These are phyloP conservation scores for Neoascia interrupta DNA, from an alignment of 2,888 invertebrate species.

Conservation along the genomic window DNA sequence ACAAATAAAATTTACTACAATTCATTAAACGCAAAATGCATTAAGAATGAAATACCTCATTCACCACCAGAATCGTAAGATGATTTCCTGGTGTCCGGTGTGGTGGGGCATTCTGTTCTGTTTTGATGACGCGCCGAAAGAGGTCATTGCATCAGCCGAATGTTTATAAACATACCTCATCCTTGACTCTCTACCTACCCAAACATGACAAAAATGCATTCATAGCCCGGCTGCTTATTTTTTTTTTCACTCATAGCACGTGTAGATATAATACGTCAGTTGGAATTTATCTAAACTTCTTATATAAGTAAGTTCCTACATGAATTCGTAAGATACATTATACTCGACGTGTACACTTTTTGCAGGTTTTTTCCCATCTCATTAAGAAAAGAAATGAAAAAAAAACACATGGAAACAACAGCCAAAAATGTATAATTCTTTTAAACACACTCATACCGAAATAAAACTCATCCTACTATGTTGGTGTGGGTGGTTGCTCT, in stretches of 20 bases:
- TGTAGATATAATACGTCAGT: no score
- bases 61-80: no score
- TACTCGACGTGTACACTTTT: background rate
- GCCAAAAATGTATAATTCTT: background rate
- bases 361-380: background rate
- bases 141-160: constrained; percentile 51
- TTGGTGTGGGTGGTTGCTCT: constrained; percentile 16
- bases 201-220: no score
- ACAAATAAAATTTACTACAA: no score
- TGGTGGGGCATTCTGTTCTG: no score
- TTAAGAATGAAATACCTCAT: no score
- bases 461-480: background rate
- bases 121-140: constrained; percentile 26
- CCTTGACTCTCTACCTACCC: no score
- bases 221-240: constrained; percentile 3
- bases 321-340: background rate
- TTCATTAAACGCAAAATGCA: no score
- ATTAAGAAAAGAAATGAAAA: background rate
- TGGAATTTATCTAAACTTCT: no score
- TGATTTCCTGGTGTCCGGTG: no score
- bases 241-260: no score
- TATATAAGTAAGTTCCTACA: no score
- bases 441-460: background rate
- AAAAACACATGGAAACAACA: constrained; percentile 22
- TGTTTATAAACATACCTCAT: constrained; percentile 40